These are phyloP conservation scores for Microctonus hyperodae DNA, from an alignment of 2,888 invertebrate species.

Conservation along the genomic window DNA sequence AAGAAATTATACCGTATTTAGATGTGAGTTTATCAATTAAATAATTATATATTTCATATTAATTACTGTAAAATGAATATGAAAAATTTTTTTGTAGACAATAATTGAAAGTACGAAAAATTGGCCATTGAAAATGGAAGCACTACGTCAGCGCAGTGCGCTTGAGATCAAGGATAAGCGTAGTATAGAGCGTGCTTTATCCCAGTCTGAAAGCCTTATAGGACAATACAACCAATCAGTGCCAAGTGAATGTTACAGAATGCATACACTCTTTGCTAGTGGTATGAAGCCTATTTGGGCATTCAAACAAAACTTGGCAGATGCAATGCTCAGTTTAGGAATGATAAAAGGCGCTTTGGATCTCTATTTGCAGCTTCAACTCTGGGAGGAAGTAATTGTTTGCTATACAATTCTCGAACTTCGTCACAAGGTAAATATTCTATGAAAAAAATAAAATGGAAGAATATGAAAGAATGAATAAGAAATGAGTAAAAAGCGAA, in stretches of 20 bases:
- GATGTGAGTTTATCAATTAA: constrained; percentile 49
- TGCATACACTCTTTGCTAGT: constrained; percentile 74
- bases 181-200: constrained; percentile 86
- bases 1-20: constrained; percentile 84
- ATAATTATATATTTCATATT: not conserved
- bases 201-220: constrained; percentile 83
- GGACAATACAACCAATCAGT: constrained; percentile 65
- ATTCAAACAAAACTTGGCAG: constrained; percentile 79
- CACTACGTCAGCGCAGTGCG: constrained; percentile 78
- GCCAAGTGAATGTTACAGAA: constrained; percentile 63
- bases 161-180: constrained; percentile 80
- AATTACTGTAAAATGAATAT: not conserved
- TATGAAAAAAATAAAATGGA: not conserved
- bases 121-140: constrained; percentile 79
- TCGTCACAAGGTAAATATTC: constrained; percentile 74
- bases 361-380: constrained; percentile 75
- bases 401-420: constrained; percentile 88
- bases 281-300: constrained; percentile 79
- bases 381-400: constrained; percentile 92
- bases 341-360: constrained; percentile 85
- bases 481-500: not conserved
- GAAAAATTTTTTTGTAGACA: constrained; percentile 58
- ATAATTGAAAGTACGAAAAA: constrained; percentile 56
- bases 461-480: not conserved
- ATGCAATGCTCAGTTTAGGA: constrained; percentile 81